Evolutionary conservation across 2,797 vertebrate species (phyloP).

Genomic region (Coregonus ussuriensis): DNA sequence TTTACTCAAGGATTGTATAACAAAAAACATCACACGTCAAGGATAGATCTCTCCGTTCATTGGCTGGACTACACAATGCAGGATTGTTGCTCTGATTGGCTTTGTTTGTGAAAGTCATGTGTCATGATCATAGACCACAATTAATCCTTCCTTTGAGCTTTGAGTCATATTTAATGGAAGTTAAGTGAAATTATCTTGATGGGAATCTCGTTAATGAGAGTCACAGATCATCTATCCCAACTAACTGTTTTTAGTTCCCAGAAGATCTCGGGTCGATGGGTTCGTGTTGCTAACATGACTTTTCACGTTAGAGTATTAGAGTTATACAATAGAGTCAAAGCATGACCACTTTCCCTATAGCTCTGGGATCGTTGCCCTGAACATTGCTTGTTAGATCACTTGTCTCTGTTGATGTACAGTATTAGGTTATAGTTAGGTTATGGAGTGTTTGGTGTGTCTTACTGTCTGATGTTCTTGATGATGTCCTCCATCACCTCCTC

Average conservation of each 20-base stretch:
- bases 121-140: not conserved
- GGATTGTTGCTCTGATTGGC: not conserved
- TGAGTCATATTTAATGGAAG: too few relatives aligned
- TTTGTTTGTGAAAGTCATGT: not conserved
- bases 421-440: too few relatives aligned
- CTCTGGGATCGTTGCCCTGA: not conserved
- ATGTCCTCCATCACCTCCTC: conserved; percentile 98
- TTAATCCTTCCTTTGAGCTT: too few relatives aligned
- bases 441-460: conserved; percentile 63
- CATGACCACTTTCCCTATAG: not conserved
- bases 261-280: not conserved
- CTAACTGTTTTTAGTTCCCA: not conserved
- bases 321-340: too few relatives aligned
- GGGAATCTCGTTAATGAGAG: too few relatives aligned
- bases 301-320: too few relatives aligned
- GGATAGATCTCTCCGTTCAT: not conserved
- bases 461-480: conserved; percentile 94
- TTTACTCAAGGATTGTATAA: not conserved
- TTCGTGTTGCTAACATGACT: too few relatives aligned
- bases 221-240: not conserved
- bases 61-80: not conserved
- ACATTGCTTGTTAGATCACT: too few relatives aligned
- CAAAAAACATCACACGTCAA: not conserved
- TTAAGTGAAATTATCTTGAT: too few relatives aligned
- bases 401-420: too few relatives aligned